Evolutionary conservation across 2,797 vertebrate species (phyloP), one percentile per base, ranked within the genome.

Genomic region (Morus bassanus): DNA sequence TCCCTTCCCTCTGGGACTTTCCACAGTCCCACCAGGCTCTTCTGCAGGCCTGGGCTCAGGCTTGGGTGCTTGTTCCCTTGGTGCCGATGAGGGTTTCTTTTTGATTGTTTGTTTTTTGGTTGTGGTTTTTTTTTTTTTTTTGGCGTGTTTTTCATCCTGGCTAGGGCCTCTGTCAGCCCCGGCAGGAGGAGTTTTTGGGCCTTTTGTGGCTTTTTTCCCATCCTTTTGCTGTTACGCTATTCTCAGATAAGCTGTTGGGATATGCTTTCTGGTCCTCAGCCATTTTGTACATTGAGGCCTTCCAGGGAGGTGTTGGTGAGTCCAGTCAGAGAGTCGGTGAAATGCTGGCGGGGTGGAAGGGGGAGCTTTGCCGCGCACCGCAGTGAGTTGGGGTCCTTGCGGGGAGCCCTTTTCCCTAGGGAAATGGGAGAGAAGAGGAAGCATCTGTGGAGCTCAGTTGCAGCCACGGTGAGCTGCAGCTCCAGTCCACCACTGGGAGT

Each of bases 1-100:
- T 97, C 92, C 94, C 81, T 91, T 95, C 93, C 83, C 90, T 81
- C 94, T 93, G 92, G 91, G 96, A 92, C 90, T 94, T 96, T 50
- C 85, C 89, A 85, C 28, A 14, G 92, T 84, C 84, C 93, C 93
- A 70, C 83, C 3, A 51, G 88, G 88, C 82, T 88, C 73, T 63
- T 91, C 74, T 3, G 65, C 88, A 67, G 85, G 64, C 75, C 88
- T 85, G 82, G 53, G 30, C 43, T 78, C 28, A 22, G 53, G 16
- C 28, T 27, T 25, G 37, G 50, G 4, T 46, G 68, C 48, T 46
- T 6, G 0, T 43, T 74, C 18, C 30, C 83, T 64, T 59, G n/a
- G 21, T 33, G 23, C 25, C 3, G 1, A 2, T 33, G 57, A 27
- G 45, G 45, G 10, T 7, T 16, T 27, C 18, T 33, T 13, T 50